Evolutionary conservation across 2,797 vertebrate genomes (phyloP).

Genomic region (Silurus lanzhouensis): DNA sequence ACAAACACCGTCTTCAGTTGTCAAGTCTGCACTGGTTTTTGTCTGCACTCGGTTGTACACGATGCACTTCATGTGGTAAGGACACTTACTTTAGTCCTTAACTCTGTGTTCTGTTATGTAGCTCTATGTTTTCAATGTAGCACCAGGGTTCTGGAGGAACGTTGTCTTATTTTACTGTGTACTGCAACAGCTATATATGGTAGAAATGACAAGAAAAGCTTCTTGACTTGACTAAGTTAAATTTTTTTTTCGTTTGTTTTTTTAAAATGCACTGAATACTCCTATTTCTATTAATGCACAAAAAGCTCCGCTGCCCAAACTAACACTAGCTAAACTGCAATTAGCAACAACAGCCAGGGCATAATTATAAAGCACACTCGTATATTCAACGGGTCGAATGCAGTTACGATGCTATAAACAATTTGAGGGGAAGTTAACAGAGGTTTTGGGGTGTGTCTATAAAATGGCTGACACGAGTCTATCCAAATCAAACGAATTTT

Average conservation of each 20-base stretch:
- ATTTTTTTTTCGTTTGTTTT: not conserved
- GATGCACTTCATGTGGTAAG: no score
- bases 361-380: not conserved
- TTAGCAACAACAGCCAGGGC: not conserved
- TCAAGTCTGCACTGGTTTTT: no score
- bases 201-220: no score
- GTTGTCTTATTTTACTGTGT: no score
- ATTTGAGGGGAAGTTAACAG: not conserved
- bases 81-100: no score
- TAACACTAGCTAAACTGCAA: not conserved
- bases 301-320: not conserved
- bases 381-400: not conserved
- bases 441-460: not conserved
- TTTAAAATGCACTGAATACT: not conserved
- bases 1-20: no score
- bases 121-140: no score
- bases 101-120: no score
- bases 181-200: no score
- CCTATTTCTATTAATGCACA: not conserved
- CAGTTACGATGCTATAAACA: not conserved
- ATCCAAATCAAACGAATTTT: not conserved
- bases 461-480: not conserved
- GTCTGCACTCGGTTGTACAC: no score
- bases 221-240: no score
- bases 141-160: no score